Base-by-base conservation (phyloP, 2,113 vertebrate species). In the Limnothrissa miodon region DNA sequence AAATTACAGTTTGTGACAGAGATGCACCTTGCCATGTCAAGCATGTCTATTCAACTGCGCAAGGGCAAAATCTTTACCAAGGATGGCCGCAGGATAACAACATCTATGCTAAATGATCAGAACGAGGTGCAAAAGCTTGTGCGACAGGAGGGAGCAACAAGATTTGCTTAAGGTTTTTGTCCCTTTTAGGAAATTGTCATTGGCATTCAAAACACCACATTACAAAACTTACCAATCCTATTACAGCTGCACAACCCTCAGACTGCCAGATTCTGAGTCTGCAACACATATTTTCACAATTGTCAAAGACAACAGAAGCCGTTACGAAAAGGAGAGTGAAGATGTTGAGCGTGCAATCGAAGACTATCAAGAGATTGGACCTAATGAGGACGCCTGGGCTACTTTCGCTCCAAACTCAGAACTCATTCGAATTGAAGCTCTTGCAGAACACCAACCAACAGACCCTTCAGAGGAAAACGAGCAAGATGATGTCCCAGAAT, bases 161-260 rank as follows among this genome's bases (percentile, higher is more conserved):
- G 78, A 29, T 89, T 90, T 86, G 4, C 48, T 86, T 15, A 87
- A 87, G 78, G 45, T 87, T 23, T 87, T 84, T 83, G 7, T 86
- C 7, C 82, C 87, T 9, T 66, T 4, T 46, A 86, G 21, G n/a
- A n/a, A n/a, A n/a, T n/a, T n/a, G n/a, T n/a, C n/a, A n/a, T n/a
- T n/a, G n/a, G n/a, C n/a, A n/a, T 25, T 86, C n/a, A 84, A 84
- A 51, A 36, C 45, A 0, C 1, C 2, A 0, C 11, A n/a, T 8
- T 82, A 66, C 4, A 33, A 2, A 1, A 80, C 87, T 2, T 82
- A 82, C 3, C 44, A 81, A 79, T 33, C 9, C 15, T 87, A 85
- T 39, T 83, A 74, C 29, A 2, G 9, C 0, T 70, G n/a, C 11
- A 78, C 74, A 17, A 82, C 23, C 21, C 78, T 84, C n/a, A 85